phyloP scores from a whole-genome alignment of 2,797 vertebrate genomes.

The Coregonus suidteri region DNA sequence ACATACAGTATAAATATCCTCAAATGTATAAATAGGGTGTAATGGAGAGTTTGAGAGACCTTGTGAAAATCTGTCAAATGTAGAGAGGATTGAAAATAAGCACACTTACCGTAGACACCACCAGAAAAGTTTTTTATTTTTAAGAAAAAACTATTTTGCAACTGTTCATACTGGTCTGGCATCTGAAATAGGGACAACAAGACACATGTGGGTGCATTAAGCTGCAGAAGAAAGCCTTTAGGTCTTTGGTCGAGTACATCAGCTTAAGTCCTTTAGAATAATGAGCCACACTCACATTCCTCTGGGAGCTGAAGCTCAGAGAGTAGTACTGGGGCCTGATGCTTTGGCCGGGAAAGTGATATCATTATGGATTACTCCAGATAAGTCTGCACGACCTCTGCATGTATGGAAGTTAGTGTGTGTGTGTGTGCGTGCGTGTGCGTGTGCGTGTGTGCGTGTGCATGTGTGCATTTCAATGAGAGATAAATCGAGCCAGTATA shows the following conservation, averaged over 20 bases:
- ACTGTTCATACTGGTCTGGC: background rate
- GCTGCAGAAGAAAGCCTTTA: slow-evolving; percentile 46
- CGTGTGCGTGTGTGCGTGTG: background rate
- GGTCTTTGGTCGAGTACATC: slow-evolving; percentile 48
- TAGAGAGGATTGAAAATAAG: background rate
- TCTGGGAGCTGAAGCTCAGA: slow-evolving; percentile 35
- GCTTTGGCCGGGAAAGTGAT: slow-evolving; percentile 53
- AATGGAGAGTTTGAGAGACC: background rate
- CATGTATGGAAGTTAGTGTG: background rate
- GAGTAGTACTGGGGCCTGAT: slow-evolving; percentile 38
- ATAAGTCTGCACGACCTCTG: slow-evolving; percentile 20
- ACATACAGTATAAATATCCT: background rate
- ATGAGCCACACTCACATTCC: slow-evolving; percentile 57
- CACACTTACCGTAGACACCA: too few species aligned
- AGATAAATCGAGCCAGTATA: background rate
- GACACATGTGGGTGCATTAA: slow-evolving; percentile 37
- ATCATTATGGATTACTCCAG: slow-evolving; percentile 53
- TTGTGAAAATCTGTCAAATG: background rate
- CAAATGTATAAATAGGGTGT: background rate
- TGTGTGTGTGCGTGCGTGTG: background rate
- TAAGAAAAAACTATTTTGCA: background rate
- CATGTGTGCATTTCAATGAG: background rate
- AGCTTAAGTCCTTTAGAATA: slow-evolving; percentile 48
- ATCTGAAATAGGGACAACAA: background rate
- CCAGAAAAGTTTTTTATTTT: too few species aligned